Base-by-base conservation (phyloP, 2,888 invertebrate species). In the Acanthococcus lagerstroemiae region DNA sequence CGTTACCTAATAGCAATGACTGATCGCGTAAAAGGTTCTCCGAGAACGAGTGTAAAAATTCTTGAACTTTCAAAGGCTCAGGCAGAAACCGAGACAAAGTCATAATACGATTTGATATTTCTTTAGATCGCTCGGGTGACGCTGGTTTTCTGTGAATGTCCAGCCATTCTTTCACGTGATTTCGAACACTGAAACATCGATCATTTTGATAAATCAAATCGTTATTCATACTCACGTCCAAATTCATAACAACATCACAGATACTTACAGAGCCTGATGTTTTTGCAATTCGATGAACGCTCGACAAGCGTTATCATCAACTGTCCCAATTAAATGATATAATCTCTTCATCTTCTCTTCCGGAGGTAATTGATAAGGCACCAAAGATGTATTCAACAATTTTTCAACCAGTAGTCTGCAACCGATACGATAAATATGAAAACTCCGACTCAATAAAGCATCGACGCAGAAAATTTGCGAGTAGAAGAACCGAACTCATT, bases 221-320 rank as follows among this genome's bases (percentile, higher is more conserved):
- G n/a, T 37, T 37, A 37, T 37, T 37, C 3, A n/a, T n/a, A n/a
- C n/a, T n/a, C n/a, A n/a, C n/a, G n/a, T n/a, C n/a, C 12, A 37
- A 37, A 15, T n/a, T 37, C 37, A 3, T 15, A 37, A 15, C 12
- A 37, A 37, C 37, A 2, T 15, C 12, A 37, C 12, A 37, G 37
- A 37, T 37, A 74, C 78, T 76, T 74, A 80, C 80, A 86, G 84
- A 72, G 90, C 78, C 75, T 94, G 92, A 78, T 91, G 90, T 73
- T 93, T 95, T 74, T 95, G 90, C 68, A 96, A 78, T 76, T 96
- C 95, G 73, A 94, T 85, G 73, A 91, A 89, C 3, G 91, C 90
- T 78, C 94, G 95, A 0, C 90, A 89, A 0, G 95, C 95, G 76
- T 95, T 89, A 71, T 95, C 92, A 74, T 96, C 96, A 30, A 96